Conservation (phyloP, 30 jellyfish, hydroid and myxozoan genomes). For the Aurelia sp. region DNA sequence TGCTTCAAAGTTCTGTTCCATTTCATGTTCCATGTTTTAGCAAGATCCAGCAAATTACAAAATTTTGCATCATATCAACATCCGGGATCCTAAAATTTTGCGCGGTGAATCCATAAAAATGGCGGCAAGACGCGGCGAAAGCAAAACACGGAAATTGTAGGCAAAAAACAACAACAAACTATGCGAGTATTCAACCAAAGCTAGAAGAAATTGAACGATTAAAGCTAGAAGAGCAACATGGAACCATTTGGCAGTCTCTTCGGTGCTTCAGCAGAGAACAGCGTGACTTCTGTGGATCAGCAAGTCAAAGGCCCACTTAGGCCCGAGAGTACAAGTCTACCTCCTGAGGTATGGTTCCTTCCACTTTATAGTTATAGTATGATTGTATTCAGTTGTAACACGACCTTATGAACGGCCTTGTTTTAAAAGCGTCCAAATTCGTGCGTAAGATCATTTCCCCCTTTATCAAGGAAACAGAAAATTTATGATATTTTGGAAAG, state of each 20-base stretch:
- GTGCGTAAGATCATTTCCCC: too few species aligned
- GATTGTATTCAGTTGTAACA: too few species aligned
- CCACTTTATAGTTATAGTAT: too few species aligned
- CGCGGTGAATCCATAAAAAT: slow-evolving; percentile 33
- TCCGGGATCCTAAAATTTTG: slow-evolving; percentile 48
- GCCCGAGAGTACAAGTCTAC: slow-evolving; percentile 70
- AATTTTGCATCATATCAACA: slow-evolving; percentile 58
- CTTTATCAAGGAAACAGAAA: too few species aligned
- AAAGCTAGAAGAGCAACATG: slow-evolving; percentile 14
- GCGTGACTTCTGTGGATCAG: slow-evolving; percentile 1
- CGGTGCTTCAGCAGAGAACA: slow-evolving; percentile 21
- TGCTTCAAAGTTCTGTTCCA: too few species aligned
- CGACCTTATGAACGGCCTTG: too few species aligned
- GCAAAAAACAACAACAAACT: background rate
- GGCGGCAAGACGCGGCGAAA: slow-evolving; percentile 60
- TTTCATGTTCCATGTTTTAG: too few species aligned
- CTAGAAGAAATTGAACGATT: background rate
- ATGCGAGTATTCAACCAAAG: background rate
- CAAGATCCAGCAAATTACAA: background rate
- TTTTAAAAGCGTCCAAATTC: too few species aligned
- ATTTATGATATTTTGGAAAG: too few species aligned
- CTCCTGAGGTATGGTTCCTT: slow-evolving; percentile 52
- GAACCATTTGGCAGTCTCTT: slow-evolving; percentile 45
- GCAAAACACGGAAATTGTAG: slow-evolving; percentile 1
- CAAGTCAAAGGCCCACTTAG: slow-evolving; percentile 51